Base-by-base conservation (phyloP, 2,797 vertebrate species). In the Muraenolepis orangiensis region DNA sequence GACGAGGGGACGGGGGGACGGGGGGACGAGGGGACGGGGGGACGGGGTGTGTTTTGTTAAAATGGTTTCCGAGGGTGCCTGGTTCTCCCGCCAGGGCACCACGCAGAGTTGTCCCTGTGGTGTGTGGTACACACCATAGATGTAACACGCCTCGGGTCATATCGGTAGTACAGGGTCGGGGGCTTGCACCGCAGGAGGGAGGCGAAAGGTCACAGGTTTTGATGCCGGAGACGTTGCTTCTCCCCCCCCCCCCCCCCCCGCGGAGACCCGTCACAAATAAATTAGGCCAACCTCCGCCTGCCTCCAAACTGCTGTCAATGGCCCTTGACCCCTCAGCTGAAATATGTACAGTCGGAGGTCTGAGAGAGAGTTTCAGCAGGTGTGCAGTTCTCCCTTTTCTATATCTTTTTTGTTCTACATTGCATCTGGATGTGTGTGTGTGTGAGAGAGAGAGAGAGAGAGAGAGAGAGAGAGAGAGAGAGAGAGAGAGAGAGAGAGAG, bases 291-390 rank as follows among this genome's bases (percentile, higher is more conserved):
- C n/a, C 16, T 23, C 51, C 20, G 51, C 64, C 64, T 3, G 29
- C 64, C 64, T 66, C 26, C 64, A 66, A 66, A 30, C 26, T 18
- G 26, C 64, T 66, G 64, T 66, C 64, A 66, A 66, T 66, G 64
- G 29, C 64, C 64, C 14, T 16, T 13, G 64, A 66, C 28, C 64
- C 26, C 64, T 29, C 29, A 3, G 28, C 12, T 66, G 64, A 66
- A 66, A 66, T 66, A 66, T 66, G 64, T 30, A 66, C 64, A 30
- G 26, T 30, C 28, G 14, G 64, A 66, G 16, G 64, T 66, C 64
- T 66, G 64, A 30, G 28, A 66, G 64, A 30, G 64, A 29, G n/a
- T n/a, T 66, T 66, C 51, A 57, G 51, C 51, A 57, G 51, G 51
- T 57, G 51, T 67, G 14, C 66, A 2, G 12, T 67, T 31, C 66